These are phyloP conservation scores for Etheostoma perlongum DNA, from an alignment of 2,797 vertebrate genomes.

Conservation along the genomic window DNA sequence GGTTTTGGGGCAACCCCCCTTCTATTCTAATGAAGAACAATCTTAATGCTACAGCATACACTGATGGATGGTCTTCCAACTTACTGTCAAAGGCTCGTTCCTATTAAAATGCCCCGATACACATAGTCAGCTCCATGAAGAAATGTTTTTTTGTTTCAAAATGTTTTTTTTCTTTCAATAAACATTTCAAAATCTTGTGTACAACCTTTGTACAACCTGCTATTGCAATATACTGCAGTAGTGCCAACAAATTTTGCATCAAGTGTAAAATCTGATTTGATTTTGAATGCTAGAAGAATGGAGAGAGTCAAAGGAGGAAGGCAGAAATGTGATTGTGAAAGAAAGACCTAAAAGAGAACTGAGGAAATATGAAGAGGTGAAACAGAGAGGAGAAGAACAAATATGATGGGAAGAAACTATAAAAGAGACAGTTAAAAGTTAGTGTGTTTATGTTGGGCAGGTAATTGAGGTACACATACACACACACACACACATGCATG, in stretches of 20 bases:
- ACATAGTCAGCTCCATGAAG: background rate
- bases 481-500: background rate
- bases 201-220: background rate
- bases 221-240: background rate
- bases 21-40: background rate
- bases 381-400: background rate
- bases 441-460: constrained; percentile 1
- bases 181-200: too few relatives aligned
- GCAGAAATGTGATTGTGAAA: too few relatives aligned
- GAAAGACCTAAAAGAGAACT: background rate
- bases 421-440: too few relatives aligned
- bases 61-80: background rate
- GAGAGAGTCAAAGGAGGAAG: background rate
- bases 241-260: background rate
- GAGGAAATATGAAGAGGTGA: background rate
- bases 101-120: background rate
- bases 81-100: background rate
- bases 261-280: background rate
- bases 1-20: background rate
- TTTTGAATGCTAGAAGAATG: too few relatives aligned
- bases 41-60: too few relatives aligned
- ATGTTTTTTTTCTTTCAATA: too few relatives aligned
- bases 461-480: background rate
- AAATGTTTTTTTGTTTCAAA: too few relatives aligned
- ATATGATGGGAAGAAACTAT: background rate